Conservation (phyloP, 1,140 invertebrate species). For the Pogonus chalceus region DNA sequence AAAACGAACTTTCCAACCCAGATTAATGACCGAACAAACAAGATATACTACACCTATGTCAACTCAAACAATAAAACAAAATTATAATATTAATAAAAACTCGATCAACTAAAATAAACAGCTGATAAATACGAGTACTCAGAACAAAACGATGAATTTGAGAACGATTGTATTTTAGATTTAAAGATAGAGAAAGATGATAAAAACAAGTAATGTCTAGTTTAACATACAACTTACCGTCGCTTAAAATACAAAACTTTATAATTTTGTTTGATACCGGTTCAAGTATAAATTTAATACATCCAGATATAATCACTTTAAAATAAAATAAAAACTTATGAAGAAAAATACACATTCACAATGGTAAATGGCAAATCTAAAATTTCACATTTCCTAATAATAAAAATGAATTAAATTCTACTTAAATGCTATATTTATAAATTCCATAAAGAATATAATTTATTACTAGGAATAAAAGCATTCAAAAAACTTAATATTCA, state of each 20-base stretch:
- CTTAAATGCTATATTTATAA: slow-evolving; percentile 4
- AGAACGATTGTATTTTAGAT: too few species aligned
- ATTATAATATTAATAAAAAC: too few species aligned
- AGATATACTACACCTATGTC: too few species aligned
- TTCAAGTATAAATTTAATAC: neutral
- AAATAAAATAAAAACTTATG: neutral
- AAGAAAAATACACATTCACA: neutral
- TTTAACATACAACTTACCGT: too few species aligned
- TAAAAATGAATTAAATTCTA: neutral
- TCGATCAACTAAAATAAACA: too few species aligned
- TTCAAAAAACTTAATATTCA: slow-evolving; percentile 6
- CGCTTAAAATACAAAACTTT: neutral
- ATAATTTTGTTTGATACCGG: neutral
- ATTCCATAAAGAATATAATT: slow-evolving; percentile 16
- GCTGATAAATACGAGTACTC: too few species aligned
- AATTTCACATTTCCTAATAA: neutral
- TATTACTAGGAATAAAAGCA: slow-evolving; percentile 9
- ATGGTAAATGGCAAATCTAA: neutral
- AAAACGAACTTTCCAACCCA: too few species aligned
- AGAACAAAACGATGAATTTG: too few species aligned
- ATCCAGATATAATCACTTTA: neutral
- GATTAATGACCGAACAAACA: too few species aligned
- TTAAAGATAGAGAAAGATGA: too few species aligned
- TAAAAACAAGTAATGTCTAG: too few species aligned
- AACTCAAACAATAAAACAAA: too few species aligned